phyloP scores from a whole-genome alignment of 2,113 vertebrate genomes.

The Ailuropoda melanoleuca region DNA sequence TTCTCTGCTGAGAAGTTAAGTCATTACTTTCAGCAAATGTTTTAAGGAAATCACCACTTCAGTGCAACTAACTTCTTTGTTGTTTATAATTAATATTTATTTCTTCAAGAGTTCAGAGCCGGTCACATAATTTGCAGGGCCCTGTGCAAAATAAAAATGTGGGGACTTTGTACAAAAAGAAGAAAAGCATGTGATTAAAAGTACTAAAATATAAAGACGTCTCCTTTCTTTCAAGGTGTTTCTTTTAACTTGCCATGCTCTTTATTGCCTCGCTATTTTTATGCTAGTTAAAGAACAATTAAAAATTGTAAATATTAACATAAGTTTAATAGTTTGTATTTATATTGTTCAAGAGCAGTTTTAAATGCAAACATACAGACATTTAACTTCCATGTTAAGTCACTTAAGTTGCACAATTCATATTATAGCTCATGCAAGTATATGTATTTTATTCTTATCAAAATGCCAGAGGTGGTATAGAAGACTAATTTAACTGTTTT shows the following conservation, averaged over 20 bases:
- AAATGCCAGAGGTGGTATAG: background rate
- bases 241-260: background rate
- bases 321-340: background rate
- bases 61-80: background rate
- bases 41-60: background rate
- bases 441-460: background rate
- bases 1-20: background rate
- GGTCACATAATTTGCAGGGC: background rate
- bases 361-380: background rate
- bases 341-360: background rate
- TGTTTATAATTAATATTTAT: background rate
- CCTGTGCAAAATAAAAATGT: background rate
- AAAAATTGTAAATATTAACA: background rate
- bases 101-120: background rate
- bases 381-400: background rate
- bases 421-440: background rate
- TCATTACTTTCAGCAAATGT: background rate
- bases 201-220: background rate
- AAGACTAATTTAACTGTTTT: background rate
- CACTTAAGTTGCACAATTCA: background rate
- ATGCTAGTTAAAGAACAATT: background rate
- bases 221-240: background rate
- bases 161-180: background rate
- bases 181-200: background rate
- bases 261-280: background rate